Evolutionary conservation across 2,888 invertebrate species (phyloP).

Genomic region (Hanleya hanleyi): DNA sequence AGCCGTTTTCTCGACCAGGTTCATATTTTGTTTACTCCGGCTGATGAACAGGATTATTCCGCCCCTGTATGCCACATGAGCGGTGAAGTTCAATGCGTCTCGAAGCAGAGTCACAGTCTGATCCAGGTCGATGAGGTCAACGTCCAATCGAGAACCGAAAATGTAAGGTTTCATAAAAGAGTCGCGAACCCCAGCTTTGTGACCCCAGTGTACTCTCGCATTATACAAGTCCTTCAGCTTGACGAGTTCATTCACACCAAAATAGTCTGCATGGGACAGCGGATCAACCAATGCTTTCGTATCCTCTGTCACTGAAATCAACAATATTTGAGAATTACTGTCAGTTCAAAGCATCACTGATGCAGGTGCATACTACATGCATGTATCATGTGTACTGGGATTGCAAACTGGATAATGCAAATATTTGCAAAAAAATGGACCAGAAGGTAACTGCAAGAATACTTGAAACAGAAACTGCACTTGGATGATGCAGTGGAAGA

Average conservation of each 20-base stretch:
- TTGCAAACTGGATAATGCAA: too few relatives aligned
- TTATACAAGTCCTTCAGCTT: conserved; percentile 92
- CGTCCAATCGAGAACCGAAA: conserved; percentile 90
- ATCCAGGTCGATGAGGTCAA: conserved; percentile 94
- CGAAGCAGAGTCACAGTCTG: conserved; percentile 89
- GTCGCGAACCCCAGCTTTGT: conserved; percentile 91
- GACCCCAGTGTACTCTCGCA: conserved; percentile 94
- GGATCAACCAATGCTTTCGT: conserved; percentile 19
- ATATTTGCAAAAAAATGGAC: too few relatives aligned
- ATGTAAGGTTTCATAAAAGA: conserved; percentile 92
- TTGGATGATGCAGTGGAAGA: too few relatives aligned
- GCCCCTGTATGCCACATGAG: conserved; percentile 88
- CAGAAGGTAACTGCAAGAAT: too few relatives aligned
- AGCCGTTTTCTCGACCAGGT: conserved; percentile 89
- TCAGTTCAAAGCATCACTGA: too few relatives aligned
- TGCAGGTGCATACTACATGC: too few relatives aligned
- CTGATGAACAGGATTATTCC: conserved; percentile 94
- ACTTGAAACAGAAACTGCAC: too few relatives aligned
- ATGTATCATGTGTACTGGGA: too few relatives aligned
- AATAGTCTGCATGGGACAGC: conserved; percentile 80
- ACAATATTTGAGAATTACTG: too few relatives aligned
- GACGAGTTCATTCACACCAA: conserved; percentile 88
- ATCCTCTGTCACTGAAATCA: too few relatives aligned
- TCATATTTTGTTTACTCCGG: conserved; percentile 77
- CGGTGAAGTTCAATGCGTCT: conserved; percentile 92